A percentile compares a stretch with the other conserved stretches of the same genome.
These are phyloP conservation scores for Aleiodes leptofemur DNA, from an alignment of 2,888 invertebrate genomes.

Conservation along the genomic window DNA sequence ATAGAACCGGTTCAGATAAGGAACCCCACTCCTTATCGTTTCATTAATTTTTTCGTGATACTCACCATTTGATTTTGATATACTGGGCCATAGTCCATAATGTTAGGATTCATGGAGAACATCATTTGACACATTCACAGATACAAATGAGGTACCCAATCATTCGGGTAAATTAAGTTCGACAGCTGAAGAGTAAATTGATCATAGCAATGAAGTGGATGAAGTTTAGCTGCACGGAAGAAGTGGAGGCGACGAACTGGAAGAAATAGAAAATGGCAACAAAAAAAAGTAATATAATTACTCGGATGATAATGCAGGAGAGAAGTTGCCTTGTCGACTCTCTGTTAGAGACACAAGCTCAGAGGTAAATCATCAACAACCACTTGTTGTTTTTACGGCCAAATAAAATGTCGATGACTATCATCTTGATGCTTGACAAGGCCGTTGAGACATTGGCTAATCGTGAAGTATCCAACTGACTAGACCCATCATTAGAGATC, in stretches of 20 bases:
- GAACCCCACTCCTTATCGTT: constrained; percentile 38
- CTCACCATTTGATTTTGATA: constrained; percentile 23
- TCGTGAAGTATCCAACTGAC: not conserved
- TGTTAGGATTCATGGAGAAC: constrained; percentile 25
- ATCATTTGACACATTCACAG: too few relatives aligned
- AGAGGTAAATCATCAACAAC: constrained; percentile 6
- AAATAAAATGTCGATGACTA: constrained; percentile 33
- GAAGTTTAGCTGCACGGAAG: too few relatives aligned
- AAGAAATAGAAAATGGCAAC: too few relatives aligned
- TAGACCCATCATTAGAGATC: constrained; percentile 31
- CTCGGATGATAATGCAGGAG: too few relatives aligned
- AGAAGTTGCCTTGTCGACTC: not conserved
- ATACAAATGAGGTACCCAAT: too few relatives aligned
- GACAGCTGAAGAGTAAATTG: too few relatives aligned
- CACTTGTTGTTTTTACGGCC: constrained; percentile 36
- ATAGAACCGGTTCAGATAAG: constrained; percentile 46
- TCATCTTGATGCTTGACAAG: constrained; percentile 34
- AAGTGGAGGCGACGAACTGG: too few relatives aligned
- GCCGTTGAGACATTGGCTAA: constrained; percentile 25
- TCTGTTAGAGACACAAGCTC: constrained; percentile 10
- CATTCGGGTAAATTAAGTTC: not conserved
- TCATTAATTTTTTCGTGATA: constrained; percentile 4
- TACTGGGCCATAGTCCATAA: constrained; percentile 20
- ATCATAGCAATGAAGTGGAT: too few relatives aligned
- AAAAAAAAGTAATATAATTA: too few relatives aligned